Percentiles rank a stretch among this genome's conserved stretches.
These are phyloP conservation scores for Heliconius congener DNA, from an alignment of 1,140 invertebrate genomes.

Conservation along the genomic window DNA sequence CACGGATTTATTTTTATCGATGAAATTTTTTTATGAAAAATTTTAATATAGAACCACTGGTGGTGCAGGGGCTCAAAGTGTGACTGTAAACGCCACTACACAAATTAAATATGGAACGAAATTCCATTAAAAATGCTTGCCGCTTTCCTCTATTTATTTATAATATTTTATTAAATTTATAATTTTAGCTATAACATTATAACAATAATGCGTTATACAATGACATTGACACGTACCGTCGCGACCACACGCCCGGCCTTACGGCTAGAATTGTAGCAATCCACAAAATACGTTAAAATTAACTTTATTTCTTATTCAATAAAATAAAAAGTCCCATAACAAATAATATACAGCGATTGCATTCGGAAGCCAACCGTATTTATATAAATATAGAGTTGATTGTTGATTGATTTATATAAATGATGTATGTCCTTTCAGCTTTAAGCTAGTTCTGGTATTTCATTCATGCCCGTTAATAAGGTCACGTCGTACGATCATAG, in stretches of 20 bases:
- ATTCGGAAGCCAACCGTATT: not conserved
- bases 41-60: no score
- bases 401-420: not conserved
- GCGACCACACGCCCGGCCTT: conserved; percentile 2
- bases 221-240: conserved; percentile 3
- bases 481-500: not conserved
- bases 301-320: not conserved
- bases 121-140: no score
- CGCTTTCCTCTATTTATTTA: no score
- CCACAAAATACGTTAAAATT: not conserved
- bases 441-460: not conserved
- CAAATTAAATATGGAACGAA: no score
- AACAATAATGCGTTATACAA: not conserved
- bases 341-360: not conserved
- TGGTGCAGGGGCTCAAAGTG: no score
- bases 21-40: no score
- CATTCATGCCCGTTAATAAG: conserved; percentile 6
- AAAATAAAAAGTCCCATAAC: not conserved
- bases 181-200: not conserved
- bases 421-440: not conserved
- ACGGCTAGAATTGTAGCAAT: not conserved
- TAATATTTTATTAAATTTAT: no score
- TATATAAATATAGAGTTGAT: not conserved
- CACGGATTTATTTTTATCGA: no score
- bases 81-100: no score